phyloP scores from a whole-genome alignment of 2,888 invertebrate species.

The Scaptodrosophila latifasciaeformis region DNA sequence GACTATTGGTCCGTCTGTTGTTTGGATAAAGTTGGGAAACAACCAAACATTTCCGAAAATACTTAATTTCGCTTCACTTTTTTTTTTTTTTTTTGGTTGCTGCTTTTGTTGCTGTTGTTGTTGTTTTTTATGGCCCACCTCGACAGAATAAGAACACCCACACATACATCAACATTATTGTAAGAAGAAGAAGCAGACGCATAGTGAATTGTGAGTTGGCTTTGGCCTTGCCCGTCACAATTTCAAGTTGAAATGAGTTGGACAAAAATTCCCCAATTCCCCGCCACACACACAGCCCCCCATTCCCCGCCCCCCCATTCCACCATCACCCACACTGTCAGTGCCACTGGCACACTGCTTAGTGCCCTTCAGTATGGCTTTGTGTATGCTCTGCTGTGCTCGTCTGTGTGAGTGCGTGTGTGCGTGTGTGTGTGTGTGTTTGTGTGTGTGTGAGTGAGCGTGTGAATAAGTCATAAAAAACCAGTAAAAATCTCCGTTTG shows the following conservation, averaged over 20 bases:
- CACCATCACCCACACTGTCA: no score
- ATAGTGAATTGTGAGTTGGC: no score
- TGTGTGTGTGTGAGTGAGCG: slow-evolving; percentile 22
- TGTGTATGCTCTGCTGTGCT: background rate
- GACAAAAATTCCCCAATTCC: background rate
- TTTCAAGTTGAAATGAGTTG: no score
- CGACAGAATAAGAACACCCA: slow-evolving; percentile 1
- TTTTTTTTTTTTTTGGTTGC: background rate
- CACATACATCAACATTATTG: background rate
- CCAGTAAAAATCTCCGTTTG: slow-evolving; percentile 55
- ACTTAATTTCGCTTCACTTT: slow-evolving; percentile 1
- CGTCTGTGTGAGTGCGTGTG: background rate
- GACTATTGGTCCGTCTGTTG: no score
- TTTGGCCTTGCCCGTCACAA: no score
- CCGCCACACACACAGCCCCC: background rate
- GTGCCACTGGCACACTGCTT: background rate
- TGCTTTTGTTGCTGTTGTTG: background rate
- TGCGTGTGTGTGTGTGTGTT: slow-evolving; percentile 10
- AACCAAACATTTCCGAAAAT: slow-evolving; percentile 1
- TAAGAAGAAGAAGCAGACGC: no score
- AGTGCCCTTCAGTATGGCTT: background rate
- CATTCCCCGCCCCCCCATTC: no score
- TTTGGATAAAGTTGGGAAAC: background rate
- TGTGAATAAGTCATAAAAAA: slow-evolving; percentile 49
- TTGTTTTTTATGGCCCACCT: background rate